Percentiles rank a stretch among this genome's conserved stretches.
Conservation (phyloP, 2,113 vertebrate species). For the Cololabis saira region DNA sequence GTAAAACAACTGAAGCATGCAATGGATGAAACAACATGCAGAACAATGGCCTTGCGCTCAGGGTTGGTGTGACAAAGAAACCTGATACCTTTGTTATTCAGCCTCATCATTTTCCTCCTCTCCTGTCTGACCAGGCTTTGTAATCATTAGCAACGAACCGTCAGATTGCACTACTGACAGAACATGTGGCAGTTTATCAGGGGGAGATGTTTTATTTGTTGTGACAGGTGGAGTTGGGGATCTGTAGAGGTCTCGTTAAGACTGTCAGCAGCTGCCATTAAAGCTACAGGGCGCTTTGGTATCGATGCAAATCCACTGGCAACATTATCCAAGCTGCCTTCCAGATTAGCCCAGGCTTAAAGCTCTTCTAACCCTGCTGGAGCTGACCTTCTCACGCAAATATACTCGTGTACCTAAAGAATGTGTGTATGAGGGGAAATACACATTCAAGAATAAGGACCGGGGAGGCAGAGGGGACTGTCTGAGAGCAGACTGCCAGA, state of each 20-base stretch:
- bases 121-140: background rate
- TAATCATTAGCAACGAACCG: background rate
- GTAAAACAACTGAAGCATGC: constrained; percentile 13
- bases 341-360: constrained; percentile 74
- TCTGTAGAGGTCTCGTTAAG: constrained; percentile 49
- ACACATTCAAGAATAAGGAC: constrained; percentile 42
- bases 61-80: constrained; percentile 4
- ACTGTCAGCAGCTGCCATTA: constrained; percentile 54
- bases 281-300: constrained; percentile 61
- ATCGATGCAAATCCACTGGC: constrained; percentile 71
- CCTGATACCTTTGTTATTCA: background rate
- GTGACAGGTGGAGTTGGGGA: constrained; percentile 56
- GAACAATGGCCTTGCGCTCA: background rate
- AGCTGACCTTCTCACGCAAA: constrained; percentile 71
- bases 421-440: constrained; percentile 17
- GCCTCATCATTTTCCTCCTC: background rate
- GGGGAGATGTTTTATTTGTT: constrained; percentile 44
- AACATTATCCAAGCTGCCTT: constrained; percentile 65
- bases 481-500: constrained; percentile 45
- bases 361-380: constrained; percentile 48
- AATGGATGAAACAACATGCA: background rate
- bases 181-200: constrained; percentile 25
- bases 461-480: constrained; percentile 17
- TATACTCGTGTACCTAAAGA: background rate
- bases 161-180: background rate